Evolutionary conservation across 2,888 invertebrate species (phyloP), one percentile per base, ranked within the genome.

Genomic region (Biston stratarius): DNA sequence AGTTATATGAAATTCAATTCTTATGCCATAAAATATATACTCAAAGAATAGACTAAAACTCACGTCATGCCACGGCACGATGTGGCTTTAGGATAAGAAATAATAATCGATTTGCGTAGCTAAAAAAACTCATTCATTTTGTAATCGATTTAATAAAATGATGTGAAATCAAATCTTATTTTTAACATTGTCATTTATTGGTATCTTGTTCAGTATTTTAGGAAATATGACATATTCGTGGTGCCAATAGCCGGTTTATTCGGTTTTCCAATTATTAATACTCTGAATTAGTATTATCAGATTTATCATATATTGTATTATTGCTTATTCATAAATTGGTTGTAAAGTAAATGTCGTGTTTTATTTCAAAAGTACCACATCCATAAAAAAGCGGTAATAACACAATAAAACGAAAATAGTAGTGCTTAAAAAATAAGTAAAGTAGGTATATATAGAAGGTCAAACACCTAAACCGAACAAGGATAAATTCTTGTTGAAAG

Each of bases 301-400:
- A 24, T 2, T 24, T 24, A 24, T 24, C 24, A 3, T 24, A 24
- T 2, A 24, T 2, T 24, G 24, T 24, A 24, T 24, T 24, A 24
- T 24, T 24, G 24, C 24, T 38, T 36, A 6, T 33, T 44, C 47
- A 66, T 66, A 59, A 60, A 15, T 47, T 59, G 44, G 38, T 61
- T 61, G 1, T 11, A 44, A 47, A 66, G n/a, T 45, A 61, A 51
- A 47, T 56, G 38, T 14, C 36, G 61, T 66, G 61, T 66, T 66
- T 66, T 40, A 66, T 66, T 66, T 67, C 40, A 58, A 58, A 68
- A 68, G 59, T 61, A 72, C 61, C 67, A 69, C 61, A 70, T 49
- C 48, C 45, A 47, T 51, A 42, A 33, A 15, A 11, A 48, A 11
- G 6, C 8, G 6, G 5, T 3, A 11, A 48, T 11, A 48, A 24